A percentile compares a stretch with the other conserved stretches of the same genome.
These are phyloP conservation scores for Brachyhypopomus occidentalis DNA, from an alignment of 2,113 vertebrate species.

Conservation along the genomic window DNA sequence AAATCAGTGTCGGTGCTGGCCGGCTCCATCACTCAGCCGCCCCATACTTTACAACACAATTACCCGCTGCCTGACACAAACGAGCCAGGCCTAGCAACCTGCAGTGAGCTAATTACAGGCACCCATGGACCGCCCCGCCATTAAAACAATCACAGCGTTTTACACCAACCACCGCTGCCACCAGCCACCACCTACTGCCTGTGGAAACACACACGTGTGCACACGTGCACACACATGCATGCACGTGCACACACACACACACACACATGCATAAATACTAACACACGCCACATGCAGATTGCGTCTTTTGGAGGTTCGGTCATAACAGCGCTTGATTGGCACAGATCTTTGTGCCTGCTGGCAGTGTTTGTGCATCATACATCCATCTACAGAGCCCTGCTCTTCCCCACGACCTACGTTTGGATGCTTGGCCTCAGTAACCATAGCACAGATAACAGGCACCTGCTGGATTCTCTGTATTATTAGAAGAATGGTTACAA, in stretches of 20 bases:
- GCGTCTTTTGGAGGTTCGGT: no score
- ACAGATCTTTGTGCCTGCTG: no score
- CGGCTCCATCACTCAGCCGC: slow-evolving; percentile 61
- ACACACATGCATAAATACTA: background rate
- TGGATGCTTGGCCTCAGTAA: no score
- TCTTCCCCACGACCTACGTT: no score
- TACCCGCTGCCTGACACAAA: slow-evolving; percentile 75
- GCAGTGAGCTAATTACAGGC: slow-evolving; percentile 73
- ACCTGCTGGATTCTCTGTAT: no score
- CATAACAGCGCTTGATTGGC: no score
- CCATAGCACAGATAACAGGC: no score
- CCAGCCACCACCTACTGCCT: slow-evolving; percentile 44
- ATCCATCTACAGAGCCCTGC: no score
- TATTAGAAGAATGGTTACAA: background rate
- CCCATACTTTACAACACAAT: slow-evolving; percentile 73
- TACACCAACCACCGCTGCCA: slow-evolving; percentile 48
- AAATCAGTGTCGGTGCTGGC: slow-evolving; percentile 64
- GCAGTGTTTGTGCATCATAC: no score
- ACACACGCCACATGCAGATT: no score
- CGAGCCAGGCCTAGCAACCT: slow-evolving; percentile 69
- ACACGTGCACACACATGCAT: background rate
- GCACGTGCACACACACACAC: background rate
- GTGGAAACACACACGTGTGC: slow-evolving; percentile 11
- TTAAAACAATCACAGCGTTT: slow-evolving; percentile 65
- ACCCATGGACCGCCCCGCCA: slow-evolving; percentile 57